Base-by-base conservation (phyloP, 2,797 vertebrate species). In the Falco naumanni region DNA sequence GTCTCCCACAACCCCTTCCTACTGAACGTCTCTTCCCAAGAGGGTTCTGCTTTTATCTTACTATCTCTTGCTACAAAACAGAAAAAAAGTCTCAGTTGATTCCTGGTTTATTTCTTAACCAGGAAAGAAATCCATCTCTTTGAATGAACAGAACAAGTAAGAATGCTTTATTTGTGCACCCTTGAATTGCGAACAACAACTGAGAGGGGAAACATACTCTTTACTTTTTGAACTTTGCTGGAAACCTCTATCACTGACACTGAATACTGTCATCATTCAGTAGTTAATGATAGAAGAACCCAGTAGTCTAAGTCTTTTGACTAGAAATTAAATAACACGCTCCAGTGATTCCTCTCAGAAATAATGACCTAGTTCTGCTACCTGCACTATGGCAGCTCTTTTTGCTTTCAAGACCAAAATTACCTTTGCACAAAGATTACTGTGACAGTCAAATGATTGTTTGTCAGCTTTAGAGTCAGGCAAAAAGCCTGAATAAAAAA, bases 271-370 rank as follows among this genome's bases (percentile, higher is more conserved):
- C 69, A 5, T 77, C 33, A 45, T 57, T 51, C 60, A 74, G 43
- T 12, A 6, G 10, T 29, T 84, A 74, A 57, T 68, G 20, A 80
- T 45, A 69, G 65, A n/a, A 89, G 61, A 84, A 79, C 11, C 11
- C 50, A 84, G 14, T 43, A 29, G 26, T 29, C 24, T 57, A 64
- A 70, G 37, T n/a, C 16, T 90, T 90, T 77, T 68, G 56, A 85
- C 59, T 43, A 82, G 81, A 88, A 93, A 61, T 85, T 71, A 87
- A 94, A 94, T 82, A 91, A 84, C 70, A 89, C 66, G 34, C 43
- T 92, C 50, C 86, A 95, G 26, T 65, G 72, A 86, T 63, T 91
- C 59, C 20, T 84, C 83, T 95, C 70, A 87, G 82, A 97, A 93
- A 92, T 31, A 92, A 53, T 87, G 93, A 77, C 87, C 77, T 90